phyloP scores from a whole-genome alignment of 2,113 vertebrate genomes.

The Canis aureus region DNA sequence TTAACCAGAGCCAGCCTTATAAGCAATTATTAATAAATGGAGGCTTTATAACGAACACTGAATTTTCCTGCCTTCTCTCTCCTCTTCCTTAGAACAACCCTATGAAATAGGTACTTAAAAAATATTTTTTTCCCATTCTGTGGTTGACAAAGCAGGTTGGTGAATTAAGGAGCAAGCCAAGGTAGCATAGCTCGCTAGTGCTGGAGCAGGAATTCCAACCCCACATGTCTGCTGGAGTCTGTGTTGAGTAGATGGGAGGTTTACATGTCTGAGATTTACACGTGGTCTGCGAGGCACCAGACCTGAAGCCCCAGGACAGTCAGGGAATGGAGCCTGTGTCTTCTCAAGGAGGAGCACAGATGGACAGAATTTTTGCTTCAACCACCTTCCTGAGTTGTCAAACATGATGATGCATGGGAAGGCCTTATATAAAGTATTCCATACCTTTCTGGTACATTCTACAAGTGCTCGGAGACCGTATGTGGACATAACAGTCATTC shows the following conservation, averaged over 20 bases:
- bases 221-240: neutral
- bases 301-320: neutral
- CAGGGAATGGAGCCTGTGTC: neutral
- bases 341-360: slow-evolving; percentile 9
- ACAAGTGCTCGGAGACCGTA: neutral
- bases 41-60: neutral
- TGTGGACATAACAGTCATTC: neutral
- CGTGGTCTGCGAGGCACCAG: neutral
- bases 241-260: neutral
- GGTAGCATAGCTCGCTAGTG: neutral
- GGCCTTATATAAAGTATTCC: neutral
- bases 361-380: neutral
- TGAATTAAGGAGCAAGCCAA: neutral
- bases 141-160: neutral
- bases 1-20: neutral
- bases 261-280: neutral
- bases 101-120: neutral
- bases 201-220: neutral
- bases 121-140: neutral
- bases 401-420: neutral
- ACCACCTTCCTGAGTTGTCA: neutral
- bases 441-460: neutral
- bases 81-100: neutral
- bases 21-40: neutral
- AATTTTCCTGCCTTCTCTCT: neutral